Percentiles rank a stretch among this genome's conserved stretches.
Evolutionary conservation across 1,140 invertebrate species (phyloP).

Genomic region (Drosophila prosaltans): DNA sequence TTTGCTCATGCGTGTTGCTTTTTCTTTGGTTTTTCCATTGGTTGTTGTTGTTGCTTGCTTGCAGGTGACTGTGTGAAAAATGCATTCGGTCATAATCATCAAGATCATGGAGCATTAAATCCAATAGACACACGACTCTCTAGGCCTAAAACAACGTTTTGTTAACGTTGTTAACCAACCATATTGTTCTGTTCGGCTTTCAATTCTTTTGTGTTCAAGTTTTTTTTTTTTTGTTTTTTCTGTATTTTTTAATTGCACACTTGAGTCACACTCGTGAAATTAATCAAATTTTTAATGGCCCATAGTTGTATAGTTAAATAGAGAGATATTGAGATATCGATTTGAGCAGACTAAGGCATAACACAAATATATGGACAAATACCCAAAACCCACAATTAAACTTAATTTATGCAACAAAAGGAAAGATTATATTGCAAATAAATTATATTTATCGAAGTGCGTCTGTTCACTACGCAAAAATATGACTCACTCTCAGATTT

Average conservation of each 20-base stretch:
- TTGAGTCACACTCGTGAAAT: constrained; percentile 48
- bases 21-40: constrained; percentile 28
- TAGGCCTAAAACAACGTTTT: constrained; percentile 50
- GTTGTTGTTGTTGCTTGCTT: background rate
- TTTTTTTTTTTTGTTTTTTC: too few species aligned
- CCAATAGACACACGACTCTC: constrained; percentile 9
- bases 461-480: constrained; percentile 36
- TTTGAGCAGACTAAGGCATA: background rate
- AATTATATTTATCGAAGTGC: constrained; percentile 27
- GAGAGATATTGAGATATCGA: constrained; percentile 9
- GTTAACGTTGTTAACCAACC: constrained; percentile 13
- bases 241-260: constrained; percentile 40
- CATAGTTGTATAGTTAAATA: constrained; percentile 25
- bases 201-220: constrained; percentile 16
- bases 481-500: constrained; percentile 46
- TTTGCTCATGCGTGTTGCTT: constrained; percentile 56
- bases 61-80: constrained; percentile 38
- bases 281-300: constrained; percentile 48
- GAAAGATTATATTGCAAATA: constrained; percentile 29
- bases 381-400: constrained; percentile 58
- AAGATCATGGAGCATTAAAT: constrained; percentile 34
- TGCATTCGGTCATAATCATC: constrained; percentile 46
- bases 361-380: background rate
- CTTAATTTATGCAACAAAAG: constrained; percentile 42
- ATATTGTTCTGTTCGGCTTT: constrained; percentile 20